Evolutionary conservation across 1,140 invertebrate genomes (phyloP).

Genomic region (Dendroctonus valens): DNA sequence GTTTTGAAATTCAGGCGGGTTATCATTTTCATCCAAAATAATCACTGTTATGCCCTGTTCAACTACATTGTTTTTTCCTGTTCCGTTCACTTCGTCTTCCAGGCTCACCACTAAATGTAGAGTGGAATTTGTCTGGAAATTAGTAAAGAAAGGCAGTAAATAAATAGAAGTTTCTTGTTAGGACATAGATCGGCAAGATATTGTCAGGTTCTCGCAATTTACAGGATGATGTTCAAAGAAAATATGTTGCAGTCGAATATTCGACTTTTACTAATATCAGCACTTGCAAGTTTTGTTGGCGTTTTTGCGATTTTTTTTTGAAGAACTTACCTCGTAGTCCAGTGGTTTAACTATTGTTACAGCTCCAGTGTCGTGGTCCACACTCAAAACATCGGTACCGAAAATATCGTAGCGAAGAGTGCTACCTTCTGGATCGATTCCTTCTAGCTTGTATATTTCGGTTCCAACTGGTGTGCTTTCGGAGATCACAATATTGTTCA

Average conservation of each 20-base stretch:
- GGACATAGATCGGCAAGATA: too few relatives aligned
- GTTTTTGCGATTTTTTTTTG: too few relatives aligned
- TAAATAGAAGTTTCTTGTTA: too few relatives aligned
- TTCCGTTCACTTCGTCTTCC: slow-evolving; percentile 68
- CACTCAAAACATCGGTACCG: slow-evolving; percentile 76
- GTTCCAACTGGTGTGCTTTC: slow-evolving; percentile 76
- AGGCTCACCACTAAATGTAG: slow-evolving; percentile 74
- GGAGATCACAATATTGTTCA: slow-evolving; percentile 70
- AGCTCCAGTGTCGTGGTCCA: slow-evolving; percentile 72
- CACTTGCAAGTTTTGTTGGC: too few relatives aligned
- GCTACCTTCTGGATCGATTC: slow-evolving; percentile 75
- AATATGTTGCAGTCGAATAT: too few relatives aligned
- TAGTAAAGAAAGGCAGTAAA: too few relatives aligned
- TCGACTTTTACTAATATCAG: too few relatives aligned
- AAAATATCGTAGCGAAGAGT: slow-evolving; percentile 70
- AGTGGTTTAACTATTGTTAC: slow-evolving; percentile 75
- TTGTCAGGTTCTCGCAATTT: too few relatives aligned
- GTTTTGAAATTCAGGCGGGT: slow-evolving; percentile 77
- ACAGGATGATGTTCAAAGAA: too few relatives aligned
- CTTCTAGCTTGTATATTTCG: slow-evolving; percentile 73
- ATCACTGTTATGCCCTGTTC: slow-evolving; percentile 77
- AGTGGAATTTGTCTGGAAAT: slow-evolving; percentile 67
- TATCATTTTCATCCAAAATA: slow-evolving; percentile 86
- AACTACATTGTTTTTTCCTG: slow-evolving; percentile 71
- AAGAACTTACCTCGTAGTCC: slow-evolving; percentile 73